These are phyloP conservation scores for Drosophila pectinifera DNA, from an alignment of 1,140 invertebrate genomes.

Conservation along the genomic window DNA sequence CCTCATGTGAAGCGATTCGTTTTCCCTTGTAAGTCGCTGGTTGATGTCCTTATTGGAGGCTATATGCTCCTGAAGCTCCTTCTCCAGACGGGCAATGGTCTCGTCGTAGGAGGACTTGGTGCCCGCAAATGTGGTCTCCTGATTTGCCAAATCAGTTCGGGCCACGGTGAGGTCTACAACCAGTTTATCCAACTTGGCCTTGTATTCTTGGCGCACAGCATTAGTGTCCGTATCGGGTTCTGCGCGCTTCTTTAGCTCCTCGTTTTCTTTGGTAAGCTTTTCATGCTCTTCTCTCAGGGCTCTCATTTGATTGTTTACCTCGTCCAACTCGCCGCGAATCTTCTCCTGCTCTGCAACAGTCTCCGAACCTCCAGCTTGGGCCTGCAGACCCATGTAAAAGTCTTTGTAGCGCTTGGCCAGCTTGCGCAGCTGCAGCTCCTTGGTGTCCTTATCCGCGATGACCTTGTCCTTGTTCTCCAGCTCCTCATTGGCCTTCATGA, in stretches of 20 bases:
- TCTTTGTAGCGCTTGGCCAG: conserved; percentile 97
- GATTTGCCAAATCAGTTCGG: conserved; percentile 85
- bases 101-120: conserved; percentile 91
- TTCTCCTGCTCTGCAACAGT: conserved; percentile 84
- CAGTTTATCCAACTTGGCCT: conserved; percentile 61
- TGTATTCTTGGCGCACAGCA: conserved; percentile 86
- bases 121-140: conserved; percentile 87
- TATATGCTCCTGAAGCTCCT: conserved; percentile 90
- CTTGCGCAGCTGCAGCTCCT: conserved; percentile 93
- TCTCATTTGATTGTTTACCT: conserved; percentile 88
- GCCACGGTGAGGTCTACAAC: conserved; percentile 83
- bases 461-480: conserved; percentile 88
- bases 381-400: conserved; percentile 90
- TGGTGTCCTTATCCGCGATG: conserved; percentile 91
- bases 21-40: conserved; percentile 88
- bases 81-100: conserved; percentile 89
- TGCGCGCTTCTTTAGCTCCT: conserved; percentile 87
- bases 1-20: conserved; percentile 91
- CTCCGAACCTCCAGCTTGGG: conserved; percentile 85
- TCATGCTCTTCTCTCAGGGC: conserved; percentile 88
- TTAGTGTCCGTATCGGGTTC: conserved; percentile 33
- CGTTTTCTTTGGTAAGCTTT: conserved; percentile 89
- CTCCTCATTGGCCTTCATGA: conserved; percentile 89
- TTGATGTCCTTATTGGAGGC: conserved; percentile 88
- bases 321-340: conserved; percentile 86